phyloP scores from a whole-genome alignment of 1,140 invertebrate species.

The Eurosta solidaginis region DNA sequence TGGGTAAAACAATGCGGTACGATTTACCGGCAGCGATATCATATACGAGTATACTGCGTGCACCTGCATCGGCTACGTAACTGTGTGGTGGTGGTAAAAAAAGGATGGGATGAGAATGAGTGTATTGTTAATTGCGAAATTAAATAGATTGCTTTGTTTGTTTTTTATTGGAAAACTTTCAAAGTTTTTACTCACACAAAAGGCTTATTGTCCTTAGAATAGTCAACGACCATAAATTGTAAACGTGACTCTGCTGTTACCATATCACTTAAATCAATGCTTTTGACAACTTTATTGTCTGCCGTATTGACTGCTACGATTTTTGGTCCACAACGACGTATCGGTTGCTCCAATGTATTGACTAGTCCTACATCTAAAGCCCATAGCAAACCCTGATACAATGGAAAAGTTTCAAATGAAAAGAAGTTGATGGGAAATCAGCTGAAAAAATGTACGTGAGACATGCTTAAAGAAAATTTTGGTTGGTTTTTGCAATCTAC shows the following conservation, averaged over 20 bases:
- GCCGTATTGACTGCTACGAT: slow-evolving; percentile 68
- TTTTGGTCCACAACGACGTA: slow-evolving; percentile 69
- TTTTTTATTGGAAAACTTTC: no score
- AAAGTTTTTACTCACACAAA: slow-evolving; percentile 59
- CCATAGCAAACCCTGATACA: slow-evolving; percentile 68
- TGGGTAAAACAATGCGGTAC: slow-evolving; percentile 64
- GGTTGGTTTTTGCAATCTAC: no score
- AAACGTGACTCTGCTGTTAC: slow-evolving; percentile 64
- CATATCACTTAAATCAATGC: slow-evolving; percentile 64
- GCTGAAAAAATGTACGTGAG: no score
- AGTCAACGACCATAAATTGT: slow-evolving; percentile 67
- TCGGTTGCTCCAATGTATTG: slow-evolving; percentile 68
- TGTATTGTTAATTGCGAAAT: no score
- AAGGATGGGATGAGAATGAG: background rate
- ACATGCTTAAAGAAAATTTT: no score
- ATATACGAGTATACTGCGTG: slow-evolving; percentile 66
- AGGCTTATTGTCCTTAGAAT: slow-evolving; percentile 54
- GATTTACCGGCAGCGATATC: slow-evolving; percentile 62
- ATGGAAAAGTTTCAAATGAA: background rate
- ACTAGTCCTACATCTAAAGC: slow-evolving; percentile 70
- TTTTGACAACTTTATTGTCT: slow-evolving; percentile 66
- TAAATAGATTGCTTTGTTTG: no score
- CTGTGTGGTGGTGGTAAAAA: slow-evolving; percentile 38
- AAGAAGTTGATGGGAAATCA: background rate
- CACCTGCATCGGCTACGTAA: slow-evolving; percentile 66